Base-by-base conservation (phyloP, 2,888 invertebrate species). In the Flabesymbios commensalis region DNA sequence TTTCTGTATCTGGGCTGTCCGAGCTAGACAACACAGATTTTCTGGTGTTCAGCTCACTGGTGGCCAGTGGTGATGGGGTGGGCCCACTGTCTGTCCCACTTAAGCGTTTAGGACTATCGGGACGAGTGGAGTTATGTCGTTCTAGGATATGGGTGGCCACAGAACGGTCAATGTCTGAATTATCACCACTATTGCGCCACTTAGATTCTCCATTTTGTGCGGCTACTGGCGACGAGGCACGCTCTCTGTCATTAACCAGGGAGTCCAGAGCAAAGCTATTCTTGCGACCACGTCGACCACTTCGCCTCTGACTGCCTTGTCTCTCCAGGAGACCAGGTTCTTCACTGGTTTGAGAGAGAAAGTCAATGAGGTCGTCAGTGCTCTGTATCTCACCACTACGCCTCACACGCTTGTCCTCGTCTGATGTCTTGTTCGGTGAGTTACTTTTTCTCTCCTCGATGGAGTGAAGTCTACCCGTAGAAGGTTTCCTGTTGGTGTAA, bases 221-320 rank as follows among this genome's bases (percentile, higher is more conserved):
- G n/a, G n/a, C n/a, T n/a, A 48, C 32, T 14, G 61, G 64, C 10
- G 78, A 78, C 3, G 76, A 64, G 2, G 75, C 75, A 19, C 79
- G 62, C 67, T 79, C 79, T n/a, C 79, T 67, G 3, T 71, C 76
- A 10, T 2, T 52, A n/a, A 68, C 56, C 3, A 67, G 61, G 3
- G 67, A 57, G 43, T 71, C 71, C 7, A 71, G 57, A 14, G 19
- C 29, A 59, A 57, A 22, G 19, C 49, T 61, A 14, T 32, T 42
- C 10, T 43, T 43, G 2, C 64, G 56, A 59, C 71, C 47, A 73
- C 76, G 47, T 69, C 69, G 28, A 71, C 64, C 41, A 14, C 74
- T 68, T 47, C 73, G 64, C 28, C 76, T 69, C 29, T 76, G 63
- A 56, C 76, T 78, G n/a, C 74, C 75, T 53, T 65, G 68, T 31